Evolutionary conservation across 2,888 invertebrate genomes (phyloP), one percentile per base, ranked within the genome.

Genomic region (Antheraea yamamai): DNA sequence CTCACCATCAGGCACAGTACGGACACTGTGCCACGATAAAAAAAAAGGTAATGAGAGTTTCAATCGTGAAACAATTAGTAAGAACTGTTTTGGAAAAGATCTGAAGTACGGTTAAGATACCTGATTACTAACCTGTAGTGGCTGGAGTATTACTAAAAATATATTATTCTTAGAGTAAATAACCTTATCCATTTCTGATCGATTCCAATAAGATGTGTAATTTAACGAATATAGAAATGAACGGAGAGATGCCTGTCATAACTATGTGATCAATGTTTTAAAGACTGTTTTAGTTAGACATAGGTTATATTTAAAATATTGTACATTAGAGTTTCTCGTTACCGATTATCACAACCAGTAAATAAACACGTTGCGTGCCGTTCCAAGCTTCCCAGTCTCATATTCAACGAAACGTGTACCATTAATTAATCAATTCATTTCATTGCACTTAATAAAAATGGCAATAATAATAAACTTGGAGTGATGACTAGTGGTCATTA

Each of bases 361-460:
- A n/a, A 30, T 26, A 66, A 66, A 66, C 64, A 66, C 61, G 61
- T n/a, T 14, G 64, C 30, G 64, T 66, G 64, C 26, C 4, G 70
- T n/a, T 70, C 14, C 20, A n/a, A 8, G 4, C 39, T 70, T 35
- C 70, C n/a, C 39, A 39, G 39, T 39, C 39, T 39, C 20, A 8
- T 39, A 39, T 4, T 70, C 39, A 39, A 70, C 70, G 70, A 70
- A 70, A n/a, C 70, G n/a, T 70, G 20, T 70, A 39, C 39, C 39
- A 70, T 66, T 30, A 70, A 70, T 70, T n/a, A 18, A 70, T 39
- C 39, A 70, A 70, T 70, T 70, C 10, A 70, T 70, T 39, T 70
- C 18, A 70, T 70, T 70, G 70, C 70, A 70, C 39, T 35, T 70
- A n/a, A 70, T 70, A 70, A 70, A 70, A 70, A 39, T 70, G 39